Percentiles rank a stretch among this genome's conserved stretches.
Conservation (phyloP, 2,113 vertebrate species). For the Antidorcas marsupialis region DNA sequence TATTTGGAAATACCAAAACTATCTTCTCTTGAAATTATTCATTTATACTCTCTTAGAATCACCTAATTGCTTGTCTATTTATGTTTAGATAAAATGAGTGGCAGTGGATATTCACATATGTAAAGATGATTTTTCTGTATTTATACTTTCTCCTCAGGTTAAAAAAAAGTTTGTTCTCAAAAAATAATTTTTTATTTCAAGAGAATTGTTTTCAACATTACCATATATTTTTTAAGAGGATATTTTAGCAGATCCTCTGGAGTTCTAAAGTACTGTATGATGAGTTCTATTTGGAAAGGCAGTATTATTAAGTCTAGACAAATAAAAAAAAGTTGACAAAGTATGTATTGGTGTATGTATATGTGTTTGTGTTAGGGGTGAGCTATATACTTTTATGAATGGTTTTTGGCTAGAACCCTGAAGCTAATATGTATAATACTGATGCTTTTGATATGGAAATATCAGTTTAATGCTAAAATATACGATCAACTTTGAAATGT, state of each 20-base stretch:
- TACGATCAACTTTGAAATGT: background rate
- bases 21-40: background rate
- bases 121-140: background rate
- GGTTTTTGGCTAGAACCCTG: background rate
- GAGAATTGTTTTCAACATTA: background rate
- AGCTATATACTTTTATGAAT: background rate
- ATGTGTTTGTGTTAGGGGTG: background rate
- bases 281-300: background rate
- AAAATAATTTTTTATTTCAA: constrained; percentile 6
- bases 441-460: background rate
- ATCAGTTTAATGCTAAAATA: background rate
- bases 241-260: background rate
- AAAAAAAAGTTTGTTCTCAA: background rate
- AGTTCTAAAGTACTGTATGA: background rate
- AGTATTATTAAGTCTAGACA: background rate
- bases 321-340: background rate
- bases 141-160: background rate
- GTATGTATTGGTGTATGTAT: background rate
- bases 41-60: background rate
- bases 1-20: background rate
- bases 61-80: background rate
- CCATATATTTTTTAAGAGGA: background rate
- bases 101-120: background rate
- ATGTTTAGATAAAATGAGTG: background rate
- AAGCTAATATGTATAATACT: background rate